Evolutionary conservation across 2,888 invertebrate species (phyloP), one percentile per base, ranked within the genome.

Genomic region (Brachypterus glaber): DNA sequence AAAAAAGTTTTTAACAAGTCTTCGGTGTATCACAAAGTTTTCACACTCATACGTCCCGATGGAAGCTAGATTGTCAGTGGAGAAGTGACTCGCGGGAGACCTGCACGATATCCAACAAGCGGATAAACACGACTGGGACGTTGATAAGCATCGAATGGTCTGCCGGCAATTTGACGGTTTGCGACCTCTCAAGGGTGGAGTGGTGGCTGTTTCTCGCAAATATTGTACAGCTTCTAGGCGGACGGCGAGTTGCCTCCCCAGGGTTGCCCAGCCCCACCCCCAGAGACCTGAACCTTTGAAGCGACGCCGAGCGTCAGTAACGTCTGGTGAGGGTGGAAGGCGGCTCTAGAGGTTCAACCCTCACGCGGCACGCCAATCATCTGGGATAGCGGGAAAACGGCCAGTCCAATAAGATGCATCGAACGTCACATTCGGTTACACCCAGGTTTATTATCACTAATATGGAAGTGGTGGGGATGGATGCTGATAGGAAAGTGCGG

Each of bases 261-360:
- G 40, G 42, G 37, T 49, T 49, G 52, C 51, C 65, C 62, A 66
- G 69, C 69, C 66, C 65, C 68, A 68, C 66, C 67, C 67, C 63
- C 55, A 58, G 68, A 70, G 71, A 56, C 54, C 60, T 57, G 67
- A 72, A 60, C 59, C 57, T 31, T 15, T 11, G 8, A 36, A 48
- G 60, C 64, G 71, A 70, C 70, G 51, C 50, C 49, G 48, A 48
- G 56, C 59, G 53, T 53, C 55, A 16, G 56, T 43, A 42, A 44
- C 46, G 47, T 48, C 43, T 43, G 41, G 34, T 41, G 45, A 51
- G 53, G 59, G 53, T 49, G 43, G 54, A 45, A 43, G 58, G 54
- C 53, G 55, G 51, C 51, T 42, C 47, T 39, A 35, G 39, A 40
- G 40, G 37, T 33, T 33, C 53, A 45, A 51, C 53, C 54, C 55